Conservation (phyloP, 2,888 invertebrate genomes). For the Tinea pellionella region DNA sequence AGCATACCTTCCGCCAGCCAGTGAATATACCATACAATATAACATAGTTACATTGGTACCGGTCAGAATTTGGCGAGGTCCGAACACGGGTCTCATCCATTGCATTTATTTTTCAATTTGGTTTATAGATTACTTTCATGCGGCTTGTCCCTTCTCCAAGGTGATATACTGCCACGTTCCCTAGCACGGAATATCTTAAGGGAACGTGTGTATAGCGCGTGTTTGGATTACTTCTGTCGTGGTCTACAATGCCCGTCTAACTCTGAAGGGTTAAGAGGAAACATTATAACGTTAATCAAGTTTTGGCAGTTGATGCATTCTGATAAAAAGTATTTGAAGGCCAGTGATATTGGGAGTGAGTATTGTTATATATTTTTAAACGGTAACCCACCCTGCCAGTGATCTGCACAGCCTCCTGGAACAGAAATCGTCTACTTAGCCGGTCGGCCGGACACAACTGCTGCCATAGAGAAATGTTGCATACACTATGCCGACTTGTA, state of each 20-base stretch:
- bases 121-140: slow-evolving; percentile 81
- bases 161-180: slow-evolving; percentile 88
- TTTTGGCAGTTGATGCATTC: slow-evolving; percentile 98
- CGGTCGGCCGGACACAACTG: too few relatives aligned
- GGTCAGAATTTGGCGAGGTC: too few relatives aligned
- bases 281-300: slow-evolving; percentile 86
- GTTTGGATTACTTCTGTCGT: slow-evolving; percentile 95
- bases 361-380: slow-evolving; percentile 11
- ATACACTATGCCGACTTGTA: too few relatives aligned
- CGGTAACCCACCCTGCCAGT: too few relatives aligned
- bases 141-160: slow-evolving; percentile 92
- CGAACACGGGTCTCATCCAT: too few relatives aligned
- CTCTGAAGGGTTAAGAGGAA: slow-evolving; percentile 83
- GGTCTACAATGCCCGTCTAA: slow-evolving; percentile 91
- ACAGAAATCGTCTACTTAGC: too few relatives aligned
- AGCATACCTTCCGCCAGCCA: too few relatives aligned
- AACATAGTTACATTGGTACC: too few relatives aligned
- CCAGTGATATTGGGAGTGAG: slow-evolving; percentile 82
- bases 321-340: slow-evolving; percentile 90
- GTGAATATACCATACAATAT: too few relatives aligned
- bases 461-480: too few relatives aligned
- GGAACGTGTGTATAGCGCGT: slow-evolving; percentile 94
- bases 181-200: slow-evolving; percentile 92
- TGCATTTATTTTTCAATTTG: too few relatives aligned
- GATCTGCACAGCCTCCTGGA: too few relatives aligned